A percentile compares a stretch with the other conserved stretches of the same genome.
Conservation (phyloP, 2,888 invertebrate species). For the Brenthis daphne region DNA sequence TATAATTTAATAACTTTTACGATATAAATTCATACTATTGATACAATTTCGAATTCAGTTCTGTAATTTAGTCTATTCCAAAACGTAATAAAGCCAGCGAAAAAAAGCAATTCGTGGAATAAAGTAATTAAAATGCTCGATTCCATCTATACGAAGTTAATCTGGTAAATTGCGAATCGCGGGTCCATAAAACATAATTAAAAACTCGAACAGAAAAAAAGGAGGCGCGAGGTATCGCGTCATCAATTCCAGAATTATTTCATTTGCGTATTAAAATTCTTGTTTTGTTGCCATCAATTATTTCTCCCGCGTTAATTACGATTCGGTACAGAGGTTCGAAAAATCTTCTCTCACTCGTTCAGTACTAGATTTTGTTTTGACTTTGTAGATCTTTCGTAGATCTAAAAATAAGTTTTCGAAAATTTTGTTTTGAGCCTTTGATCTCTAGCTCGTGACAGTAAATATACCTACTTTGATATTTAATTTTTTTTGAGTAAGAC, state of each 20-base stretch:
- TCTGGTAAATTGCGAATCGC: constrained; percentile 76
- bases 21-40: too few relatives aligned
- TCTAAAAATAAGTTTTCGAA: too few relatives aligned
- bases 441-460: too few relatives aligned
- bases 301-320: constrained; percentile 75
- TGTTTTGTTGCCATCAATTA: constrained; percentile 79
- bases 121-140: constrained; percentile 50
- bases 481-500: too few relatives aligned
- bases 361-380: neutral
- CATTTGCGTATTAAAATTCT: constrained; percentile 81
- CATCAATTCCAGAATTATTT: constrained; percentile 81
- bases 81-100: constrained; percentile 15
- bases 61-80: constrained; percentile 1
- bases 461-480: too few relatives aligned
- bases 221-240: constrained; percentile 64
- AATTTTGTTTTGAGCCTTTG: too few relatives aligned
- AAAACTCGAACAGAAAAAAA: constrained; percentile 74
- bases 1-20: neutral
- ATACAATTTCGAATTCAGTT: neutral
- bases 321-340: constrained; percentile 57
- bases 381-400: neutral
- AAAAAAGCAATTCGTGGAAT: constrained; percentile 36
- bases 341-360: constrained; percentile 17
- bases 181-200: constrained; percentile 79
- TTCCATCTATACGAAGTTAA: constrained; percentile 66